Conservation (phyloP, 1,140 invertebrate genomes). For the Drosophila sechellia region DNA sequence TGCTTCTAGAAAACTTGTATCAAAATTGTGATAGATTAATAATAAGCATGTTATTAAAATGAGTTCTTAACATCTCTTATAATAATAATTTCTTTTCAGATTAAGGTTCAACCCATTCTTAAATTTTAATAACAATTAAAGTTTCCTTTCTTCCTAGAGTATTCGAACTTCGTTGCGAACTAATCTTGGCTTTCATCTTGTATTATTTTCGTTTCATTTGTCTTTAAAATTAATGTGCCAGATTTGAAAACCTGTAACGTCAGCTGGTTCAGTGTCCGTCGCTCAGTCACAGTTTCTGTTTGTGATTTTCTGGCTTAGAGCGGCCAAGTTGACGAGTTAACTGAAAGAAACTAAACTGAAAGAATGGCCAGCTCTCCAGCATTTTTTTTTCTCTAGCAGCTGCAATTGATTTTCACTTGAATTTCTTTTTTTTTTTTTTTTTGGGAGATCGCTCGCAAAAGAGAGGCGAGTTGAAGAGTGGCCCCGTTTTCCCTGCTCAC, state of each 20-base stretch:
- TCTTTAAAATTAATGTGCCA: conserved; percentile 79
- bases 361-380: conserved; percentile 47
- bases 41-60: too few species aligned
- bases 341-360: conserved; percentile 54
- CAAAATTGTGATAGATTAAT: too few species aligned
- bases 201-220: conserved; percentile 76
- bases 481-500: conserved; percentile 67
- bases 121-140: too few species aligned
- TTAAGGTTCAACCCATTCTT: too few species aligned
- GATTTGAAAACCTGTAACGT: conserved; percentile 77
- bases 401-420: conserved; percentile 76
- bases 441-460: conserved; percentile 39
- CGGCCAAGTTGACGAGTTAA: conserved; percentile 54
- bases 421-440: conserved; percentile 53
- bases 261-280: conserved; percentile 46
- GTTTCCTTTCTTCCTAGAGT: conserved; percentile 16
- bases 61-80: too few species aligned
- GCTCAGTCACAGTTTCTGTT: conserved; percentile 24
- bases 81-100: too few species aligned
- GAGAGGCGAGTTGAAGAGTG: conserved; percentile 33
- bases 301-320: conserved; percentile 19
- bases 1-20: too few species aligned
- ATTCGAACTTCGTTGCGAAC: conserved; percentile 13
- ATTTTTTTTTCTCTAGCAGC: conserved; percentile 17
- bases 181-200: conserved; percentile 40